These are phyloP conservation scores for Anoplolepis gracilipes DNA, from an alignment of 1,140 invertebrate genomes.

Conservation along the genomic window DNA sequence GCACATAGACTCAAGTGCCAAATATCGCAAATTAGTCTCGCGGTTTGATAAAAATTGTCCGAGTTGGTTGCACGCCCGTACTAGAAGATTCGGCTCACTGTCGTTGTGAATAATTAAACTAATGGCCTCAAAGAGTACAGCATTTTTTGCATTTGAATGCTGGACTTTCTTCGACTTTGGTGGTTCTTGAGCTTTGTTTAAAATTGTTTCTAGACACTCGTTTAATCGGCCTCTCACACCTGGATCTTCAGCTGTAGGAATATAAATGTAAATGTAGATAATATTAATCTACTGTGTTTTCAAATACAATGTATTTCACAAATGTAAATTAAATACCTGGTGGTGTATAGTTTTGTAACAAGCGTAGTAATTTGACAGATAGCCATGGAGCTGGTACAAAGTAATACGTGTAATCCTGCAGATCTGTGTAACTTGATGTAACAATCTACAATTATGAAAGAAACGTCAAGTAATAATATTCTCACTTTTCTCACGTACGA, in stretches of 20 bases:
- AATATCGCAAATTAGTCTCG: slow-evolving; percentile 99
- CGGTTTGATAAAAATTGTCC: slow-evolving; percentile 99
- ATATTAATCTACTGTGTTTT: background rate
- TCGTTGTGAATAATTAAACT: slow-evolving; percentile 99
- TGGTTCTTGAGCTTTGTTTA: slow-evolving; percentile 99
- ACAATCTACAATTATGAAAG: slow-evolving; percentile 91
- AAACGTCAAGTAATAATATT: slow-evolving; percentile 23
- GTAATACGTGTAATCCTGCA: slow-evolving; percentile 99
- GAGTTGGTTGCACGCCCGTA: slow-evolving; percentile 99
- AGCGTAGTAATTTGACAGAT: slow-evolving; percentile 97
- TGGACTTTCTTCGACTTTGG: slow-evolving; percentile 99
- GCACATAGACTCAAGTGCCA: slow-evolving; percentile 99
- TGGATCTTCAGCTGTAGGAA: slow-evolving; percentile 92
- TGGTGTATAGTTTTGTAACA: slow-evolving; percentile 99
- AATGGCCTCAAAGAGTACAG: slow-evolving; percentile 99
- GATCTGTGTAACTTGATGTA: slow-evolving; percentile 98
- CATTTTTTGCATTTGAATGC: slow-evolving; percentile 99
- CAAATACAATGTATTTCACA: background rate
- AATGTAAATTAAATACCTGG: slow-evolving; percentile 88
- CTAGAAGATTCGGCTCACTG: slow-evolving; percentile 98
- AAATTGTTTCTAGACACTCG: slow-evolving; percentile 99
- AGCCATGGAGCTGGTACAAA: slow-evolving; percentile 99
- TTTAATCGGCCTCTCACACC: slow-evolving; percentile 97
- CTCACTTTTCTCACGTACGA: background rate
- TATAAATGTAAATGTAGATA: slow-evolving; percentile 11